Conservation (phyloP, 2,888 invertebrate genomes). For the Biston stratarius region DNA sequence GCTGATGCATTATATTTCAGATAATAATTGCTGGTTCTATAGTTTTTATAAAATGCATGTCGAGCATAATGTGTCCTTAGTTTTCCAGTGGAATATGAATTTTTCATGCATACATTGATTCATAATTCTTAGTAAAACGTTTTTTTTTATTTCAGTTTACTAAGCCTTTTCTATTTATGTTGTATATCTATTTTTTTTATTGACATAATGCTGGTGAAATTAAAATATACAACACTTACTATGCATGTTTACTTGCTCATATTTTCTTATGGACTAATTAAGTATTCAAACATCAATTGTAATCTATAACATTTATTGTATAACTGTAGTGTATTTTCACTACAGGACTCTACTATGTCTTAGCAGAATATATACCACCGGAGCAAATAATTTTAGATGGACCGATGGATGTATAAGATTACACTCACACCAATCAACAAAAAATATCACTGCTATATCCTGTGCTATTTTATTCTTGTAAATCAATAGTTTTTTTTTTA, state of each 20-base stretch:
- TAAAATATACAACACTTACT: not conserved
- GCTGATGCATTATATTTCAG: constrained; percentile 9
- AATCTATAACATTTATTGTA: no score
- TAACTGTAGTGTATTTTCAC: no score
- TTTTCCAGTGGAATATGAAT: not conserved
- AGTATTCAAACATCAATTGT: no score
- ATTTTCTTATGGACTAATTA: no score
- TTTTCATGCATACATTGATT: constrained; percentile 4
- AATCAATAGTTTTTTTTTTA: no score
- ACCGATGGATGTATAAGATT: no score
- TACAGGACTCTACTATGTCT: no score
- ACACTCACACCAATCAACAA: no score
- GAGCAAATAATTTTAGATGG: no score
- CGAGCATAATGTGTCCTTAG: not conserved
- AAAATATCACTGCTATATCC: no score
- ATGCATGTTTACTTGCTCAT: not conserved
- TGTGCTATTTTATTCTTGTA: no score
- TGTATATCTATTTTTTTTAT: not conserved
- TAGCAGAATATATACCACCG: no score
- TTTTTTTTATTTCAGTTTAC: constrained; percentile 1
- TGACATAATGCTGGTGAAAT: not conserved
- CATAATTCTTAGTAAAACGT: not conserved
- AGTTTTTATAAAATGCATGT: not conserved
- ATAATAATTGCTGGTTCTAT: not conserved
- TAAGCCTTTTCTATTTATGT: not conserved